Percentiles rank a stretch among this genome's conserved stretches.
Evolutionary conservation across 2,113 vertebrate genomes (phyloP).

Genomic region (Oncorhynchus clarkii): DNA sequence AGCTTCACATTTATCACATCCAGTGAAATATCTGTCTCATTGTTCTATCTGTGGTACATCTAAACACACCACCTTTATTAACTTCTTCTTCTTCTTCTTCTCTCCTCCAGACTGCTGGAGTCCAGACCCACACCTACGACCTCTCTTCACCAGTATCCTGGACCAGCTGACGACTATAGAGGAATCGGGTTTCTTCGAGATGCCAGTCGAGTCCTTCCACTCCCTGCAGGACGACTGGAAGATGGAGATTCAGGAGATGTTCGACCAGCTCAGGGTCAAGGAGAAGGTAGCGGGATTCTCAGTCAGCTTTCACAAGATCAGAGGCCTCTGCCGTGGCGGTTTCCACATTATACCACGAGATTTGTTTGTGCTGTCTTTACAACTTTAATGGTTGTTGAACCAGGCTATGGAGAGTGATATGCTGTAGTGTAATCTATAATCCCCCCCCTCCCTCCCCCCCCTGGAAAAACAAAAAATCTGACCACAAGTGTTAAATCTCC

Average conservation of each 20-base stretch:
- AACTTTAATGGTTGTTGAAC: too few relatives aligned
- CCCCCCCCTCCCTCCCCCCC: too few relatives aligned
- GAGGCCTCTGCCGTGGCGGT: neutral
- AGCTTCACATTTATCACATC: too few relatives aligned
- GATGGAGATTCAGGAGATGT: constrained; percentile 97
- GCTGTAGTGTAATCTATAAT: too few relatives aligned
- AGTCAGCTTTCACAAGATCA: neutral
- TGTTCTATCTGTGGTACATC: neutral
- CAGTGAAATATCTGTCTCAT: too few relatives aligned
- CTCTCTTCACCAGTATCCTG: constrained; percentile 85
- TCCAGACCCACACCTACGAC: constrained; percentile 85
- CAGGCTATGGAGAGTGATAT: too few relatives aligned
- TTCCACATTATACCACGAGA: neutral
- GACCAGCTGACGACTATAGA: constrained; percentile 92
- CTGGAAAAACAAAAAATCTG: too few relatives aligned
- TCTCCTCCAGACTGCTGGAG: constrained; percentile 90
- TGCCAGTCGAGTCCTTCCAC: constrained; percentile 95
- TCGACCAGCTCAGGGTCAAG: constrained; percentile 95
- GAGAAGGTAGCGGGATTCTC: constrained; percentile 80
- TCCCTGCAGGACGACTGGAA: constrained; percentile 98
- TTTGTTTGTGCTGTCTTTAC: too few relatives aligned
- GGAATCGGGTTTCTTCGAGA: constrained; percentile 97
- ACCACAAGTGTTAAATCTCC: neutral
- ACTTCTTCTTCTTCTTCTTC: neutral
- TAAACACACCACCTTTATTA: too few relatives aligned